These are phyloP conservation scores for Nothobranchius furzeri DNA, from an alignment of 2,113 vertebrate species.

Conservation along the genomic window DNA sequence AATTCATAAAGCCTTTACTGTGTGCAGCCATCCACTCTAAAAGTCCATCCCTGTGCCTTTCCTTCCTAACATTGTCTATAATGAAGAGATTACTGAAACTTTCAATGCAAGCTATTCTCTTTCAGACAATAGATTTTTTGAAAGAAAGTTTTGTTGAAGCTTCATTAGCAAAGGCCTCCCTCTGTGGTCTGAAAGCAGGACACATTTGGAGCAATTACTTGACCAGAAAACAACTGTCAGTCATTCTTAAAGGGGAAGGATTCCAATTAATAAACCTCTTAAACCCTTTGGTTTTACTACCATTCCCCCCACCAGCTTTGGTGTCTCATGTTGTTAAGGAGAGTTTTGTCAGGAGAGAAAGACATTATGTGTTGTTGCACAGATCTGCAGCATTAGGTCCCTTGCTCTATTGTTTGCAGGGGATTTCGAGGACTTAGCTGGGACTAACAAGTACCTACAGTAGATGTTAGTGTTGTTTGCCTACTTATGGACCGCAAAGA, in stretches of 20 bases:
- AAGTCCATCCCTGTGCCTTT: constrained; percentile 68
- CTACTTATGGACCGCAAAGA: constrained; percentile 49
- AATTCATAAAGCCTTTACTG: constrained; percentile 6
- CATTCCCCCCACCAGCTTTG: constrained; percentile 74
- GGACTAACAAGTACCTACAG: constrained; percentile 64
- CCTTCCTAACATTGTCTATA: constrained; percentile 71
- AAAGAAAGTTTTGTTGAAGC: constrained; percentile 86
- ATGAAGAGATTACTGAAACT: constrained; percentile 87
- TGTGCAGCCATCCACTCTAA: constrained; percentile 53
- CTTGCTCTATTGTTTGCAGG: constrained; percentile 65
- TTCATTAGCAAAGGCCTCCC: constrained; percentile 83
- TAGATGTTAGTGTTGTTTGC: constrained; percentile 57
- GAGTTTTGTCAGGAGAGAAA: constrained; percentile 62
- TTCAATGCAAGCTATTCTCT: constrained; percentile 85
- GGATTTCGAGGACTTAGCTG: constrained; percentile 70
- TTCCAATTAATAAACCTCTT: constrained; percentile 88
- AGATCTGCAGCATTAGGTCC: constrained; percentile 43
- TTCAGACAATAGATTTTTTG: constrained; percentile 87
- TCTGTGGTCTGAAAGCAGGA: constrained; percentile 81
- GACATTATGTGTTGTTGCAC: constrained; percentile 59
- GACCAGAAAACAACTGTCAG: constrained; percentile 91
- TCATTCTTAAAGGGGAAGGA: constrained; percentile 94
- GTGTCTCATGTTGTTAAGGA: constrained; percentile 56
- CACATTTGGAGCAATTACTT: constrained; percentile 94
- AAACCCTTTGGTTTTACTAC: constrained; percentile 84